Evolutionary conservation across 1,140 invertebrate genomes (phyloP).

Genomic region (Trichonephila clavata): DNA sequence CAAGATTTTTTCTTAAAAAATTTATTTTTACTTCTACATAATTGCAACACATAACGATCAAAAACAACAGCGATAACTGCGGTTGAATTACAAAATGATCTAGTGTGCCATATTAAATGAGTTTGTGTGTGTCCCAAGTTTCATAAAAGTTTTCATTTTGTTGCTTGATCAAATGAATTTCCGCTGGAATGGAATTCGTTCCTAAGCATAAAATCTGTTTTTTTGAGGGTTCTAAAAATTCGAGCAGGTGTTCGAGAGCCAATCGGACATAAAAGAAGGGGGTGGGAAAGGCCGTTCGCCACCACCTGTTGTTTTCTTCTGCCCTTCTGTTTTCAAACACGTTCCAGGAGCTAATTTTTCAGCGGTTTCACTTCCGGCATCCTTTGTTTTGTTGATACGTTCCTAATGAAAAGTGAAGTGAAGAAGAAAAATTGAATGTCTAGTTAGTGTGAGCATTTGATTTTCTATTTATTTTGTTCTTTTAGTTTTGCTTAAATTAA

Average conservation of each 20-base stretch:
- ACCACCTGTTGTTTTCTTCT: neutral
- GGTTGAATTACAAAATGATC: no score
- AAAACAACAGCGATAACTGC: no score
- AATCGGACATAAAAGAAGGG: neutral
- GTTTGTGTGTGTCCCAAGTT: no score
- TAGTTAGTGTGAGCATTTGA: neutral
- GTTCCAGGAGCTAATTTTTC: constrained; percentile 14
- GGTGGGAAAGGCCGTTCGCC: neutral
- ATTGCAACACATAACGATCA: no score
- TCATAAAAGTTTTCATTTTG: no score
- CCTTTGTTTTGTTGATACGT: neutral
- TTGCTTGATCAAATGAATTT: no score
- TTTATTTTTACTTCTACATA: no score
- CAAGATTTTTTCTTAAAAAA: no score
- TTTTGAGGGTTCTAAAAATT: no score
- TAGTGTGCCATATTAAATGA: no score
- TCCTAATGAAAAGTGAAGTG: neutral
- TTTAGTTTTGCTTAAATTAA: neutral
- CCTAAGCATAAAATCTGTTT: no score
- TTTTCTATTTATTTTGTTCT: neutral
- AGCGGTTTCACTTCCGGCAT: neutral
- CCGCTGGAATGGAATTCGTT: no score
- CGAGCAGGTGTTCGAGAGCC: neutral
- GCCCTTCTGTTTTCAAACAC: constrained; percentile 1
- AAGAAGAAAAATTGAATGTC: neutral